phyloP scores from a whole-genome alignment of 2,113 vertebrate genomes.

The Thalassoma bifasciatum region DNA sequence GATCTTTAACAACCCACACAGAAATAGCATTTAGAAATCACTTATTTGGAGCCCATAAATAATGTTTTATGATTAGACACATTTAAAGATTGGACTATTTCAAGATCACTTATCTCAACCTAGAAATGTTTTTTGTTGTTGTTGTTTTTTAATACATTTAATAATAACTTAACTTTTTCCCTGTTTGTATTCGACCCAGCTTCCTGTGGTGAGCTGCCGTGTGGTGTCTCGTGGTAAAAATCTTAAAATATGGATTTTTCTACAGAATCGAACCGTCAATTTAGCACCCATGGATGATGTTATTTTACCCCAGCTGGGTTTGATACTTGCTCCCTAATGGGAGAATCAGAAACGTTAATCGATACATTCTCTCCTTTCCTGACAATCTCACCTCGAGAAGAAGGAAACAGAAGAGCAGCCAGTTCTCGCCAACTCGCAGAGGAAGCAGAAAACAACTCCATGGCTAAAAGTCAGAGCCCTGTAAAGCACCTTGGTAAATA shows the following conservation, averaged over 20 bases:
- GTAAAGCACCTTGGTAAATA: constrained; percentile 13
- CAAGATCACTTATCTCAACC: too few species aligned
- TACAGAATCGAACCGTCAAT: constrained; percentile 50
- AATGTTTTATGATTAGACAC: too few species aligned
- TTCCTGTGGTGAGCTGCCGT: constrained; percentile 29
- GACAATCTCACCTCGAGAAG: constrained; percentile 21
- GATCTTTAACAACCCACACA: too few species aligned
- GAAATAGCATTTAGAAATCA: too few species aligned
- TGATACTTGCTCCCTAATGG: constrained; percentile 44
- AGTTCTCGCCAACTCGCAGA: not conserved
- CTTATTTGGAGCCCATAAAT: too few species aligned
- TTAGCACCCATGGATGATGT: constrained; percentile 58
- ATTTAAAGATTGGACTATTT: too few species aligned
- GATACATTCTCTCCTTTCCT: constrained; percentile 44
- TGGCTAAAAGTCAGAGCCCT: constrained; percentile 19
- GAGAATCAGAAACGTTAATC: constrained; percentile 71
- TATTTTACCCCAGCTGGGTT: constrained; percentile 61
- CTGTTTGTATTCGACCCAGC: constrained; percentile 15
- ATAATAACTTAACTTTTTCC: not conserved
- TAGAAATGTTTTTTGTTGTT: too few species aligned
- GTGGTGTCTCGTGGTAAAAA: constrained; percentile 45
- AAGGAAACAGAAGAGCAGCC: constrained; percentile 34
- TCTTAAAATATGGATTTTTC: constrained; percentile 68
- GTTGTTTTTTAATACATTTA: too few species aligned
- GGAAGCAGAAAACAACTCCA: constrained; percentile 9